Base-by-base conservation (phyloP, 1,140 invertebrate species). In the Adoxophyes honmai region DNA sequence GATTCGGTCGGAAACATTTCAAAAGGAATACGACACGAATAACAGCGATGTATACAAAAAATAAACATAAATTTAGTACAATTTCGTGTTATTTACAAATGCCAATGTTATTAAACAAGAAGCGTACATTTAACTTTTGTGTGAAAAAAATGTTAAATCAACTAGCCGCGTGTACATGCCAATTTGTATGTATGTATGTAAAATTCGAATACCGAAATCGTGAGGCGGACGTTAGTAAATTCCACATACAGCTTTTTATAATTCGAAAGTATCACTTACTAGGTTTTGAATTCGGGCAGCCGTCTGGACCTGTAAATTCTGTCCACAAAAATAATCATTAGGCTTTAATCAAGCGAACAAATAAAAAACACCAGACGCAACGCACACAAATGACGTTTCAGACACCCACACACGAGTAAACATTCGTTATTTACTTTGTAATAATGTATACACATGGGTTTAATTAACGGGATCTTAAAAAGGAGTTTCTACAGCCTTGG, bases 281-380 rank as follows among this genome's bases (percentile, higher is more conserved):
- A 9, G 8, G 42, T 48, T 28, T 48, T 48, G 42, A 48, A 48
- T 48, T 48, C 42, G 42, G 16, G 42, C 42, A 48, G 42, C 42
- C 42, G 16, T 11, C 42, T 1, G n/a, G 42, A 18, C 21, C 18
- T 48, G 42, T 21, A 48, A 48, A 18, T 48, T 48, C 42, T 48
- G 42, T 48, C 21, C n/a, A 48, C 42, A 48, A n/a, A 48, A 48
- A 48, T 28, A 48, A 48, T 48, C 21, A 18, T 48, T 48, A 48
- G 42, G 28, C 18, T 13, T 39, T 18, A 44, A 9, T 11, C 11
- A 10, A 11, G 42, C 42, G 8, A 10, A 33, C 15, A 42, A 28
- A 28, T 28, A 28, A 28, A 28, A 28, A 28, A 28, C n/a, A n/a
- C 2, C 21, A 6, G 21, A 28, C 21, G 21, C 21, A 2, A 28